phyloP scores from a whole-genome alignment of 2,113 vertebrate species.

The Stictonetta naevosa region DNA sequence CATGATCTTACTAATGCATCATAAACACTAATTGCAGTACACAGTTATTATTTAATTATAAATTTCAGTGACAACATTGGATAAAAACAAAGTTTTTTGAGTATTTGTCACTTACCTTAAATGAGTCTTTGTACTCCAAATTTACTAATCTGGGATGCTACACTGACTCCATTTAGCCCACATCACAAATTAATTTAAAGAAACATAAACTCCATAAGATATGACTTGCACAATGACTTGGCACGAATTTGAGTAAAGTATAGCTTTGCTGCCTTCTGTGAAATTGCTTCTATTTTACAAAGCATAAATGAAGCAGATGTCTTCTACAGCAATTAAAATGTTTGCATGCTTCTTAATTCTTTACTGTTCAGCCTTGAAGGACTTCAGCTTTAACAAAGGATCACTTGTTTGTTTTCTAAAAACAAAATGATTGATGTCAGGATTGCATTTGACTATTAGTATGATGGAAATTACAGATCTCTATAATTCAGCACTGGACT shows the following conservation, averaged over 20 bases:
- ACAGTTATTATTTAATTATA: neutral
- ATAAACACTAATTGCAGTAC: neutral
- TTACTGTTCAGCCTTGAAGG: neutral
- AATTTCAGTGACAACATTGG: neutral
- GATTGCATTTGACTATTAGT: neutral
- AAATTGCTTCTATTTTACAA: neutral
- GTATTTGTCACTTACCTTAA: neutral
- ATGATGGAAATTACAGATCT: neutral
- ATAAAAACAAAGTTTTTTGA: neutral
- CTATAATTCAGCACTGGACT: neutral
- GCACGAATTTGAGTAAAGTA: neutral
- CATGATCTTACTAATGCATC: neutral
- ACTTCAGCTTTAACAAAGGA: neutral
- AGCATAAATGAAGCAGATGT: neutral
- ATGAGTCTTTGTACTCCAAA: neutral
- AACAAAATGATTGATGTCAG: neutral
- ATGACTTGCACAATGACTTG: neutral
- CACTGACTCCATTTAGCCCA: neutral
- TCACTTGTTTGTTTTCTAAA: neutral
- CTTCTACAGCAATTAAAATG: neutral
- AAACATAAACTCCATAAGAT: neutral
- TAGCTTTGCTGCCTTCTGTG: neutral
- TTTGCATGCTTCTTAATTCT: neutral
- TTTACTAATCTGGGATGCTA: neutral
- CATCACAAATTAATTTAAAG: neutral